A percentile compares a stretch with the other conserved stretches of the same genome.
Evolutionary conservation across 2,797 vertebrate species (phyloP).

Genomic region (Molothrus ater): DNA sequence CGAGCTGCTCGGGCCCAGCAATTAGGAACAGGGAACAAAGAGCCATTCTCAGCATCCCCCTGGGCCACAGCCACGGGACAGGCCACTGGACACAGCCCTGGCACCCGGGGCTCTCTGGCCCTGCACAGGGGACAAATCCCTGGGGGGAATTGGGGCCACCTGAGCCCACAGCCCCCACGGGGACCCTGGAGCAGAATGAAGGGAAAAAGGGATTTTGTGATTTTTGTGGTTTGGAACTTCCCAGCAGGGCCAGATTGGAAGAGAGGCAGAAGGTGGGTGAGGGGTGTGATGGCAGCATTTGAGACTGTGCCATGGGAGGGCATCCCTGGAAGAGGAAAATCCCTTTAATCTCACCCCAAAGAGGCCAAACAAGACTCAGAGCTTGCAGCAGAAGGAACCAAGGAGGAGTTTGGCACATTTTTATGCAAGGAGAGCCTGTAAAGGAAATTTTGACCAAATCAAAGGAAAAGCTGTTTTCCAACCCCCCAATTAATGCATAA

Average conservation of each 20-base stretch:
- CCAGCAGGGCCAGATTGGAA: not conserved
- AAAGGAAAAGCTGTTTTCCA: not conserved
- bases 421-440: not conserved
- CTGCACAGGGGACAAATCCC: not conserved
- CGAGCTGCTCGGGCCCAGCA: constrained; percentile 55
- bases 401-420: not conserved
- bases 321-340: not conserved
- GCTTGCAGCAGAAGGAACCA: not conserved
- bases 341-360: not conserved
- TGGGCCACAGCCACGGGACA: not conserved
- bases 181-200: not conserved
- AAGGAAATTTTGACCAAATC: not conserved
- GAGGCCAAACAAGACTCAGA: not conserved
- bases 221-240: not conserved
- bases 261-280: not conserved
- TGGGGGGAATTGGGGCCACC: not conserved
- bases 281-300: not conserved
- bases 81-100: not conserved
- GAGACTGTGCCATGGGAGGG: not conserved
- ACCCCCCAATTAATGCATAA: fast-evolving
- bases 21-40: constrained; percentile 62
- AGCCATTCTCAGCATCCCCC: constrained; percentile 3
- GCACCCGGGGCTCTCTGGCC: not conserved
- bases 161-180: not conserved
- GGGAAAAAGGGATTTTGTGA: not conserved